Base-by-base conservation (phyloP, 2,888 invertebrate species). In the Theristus sp. region DNA sequence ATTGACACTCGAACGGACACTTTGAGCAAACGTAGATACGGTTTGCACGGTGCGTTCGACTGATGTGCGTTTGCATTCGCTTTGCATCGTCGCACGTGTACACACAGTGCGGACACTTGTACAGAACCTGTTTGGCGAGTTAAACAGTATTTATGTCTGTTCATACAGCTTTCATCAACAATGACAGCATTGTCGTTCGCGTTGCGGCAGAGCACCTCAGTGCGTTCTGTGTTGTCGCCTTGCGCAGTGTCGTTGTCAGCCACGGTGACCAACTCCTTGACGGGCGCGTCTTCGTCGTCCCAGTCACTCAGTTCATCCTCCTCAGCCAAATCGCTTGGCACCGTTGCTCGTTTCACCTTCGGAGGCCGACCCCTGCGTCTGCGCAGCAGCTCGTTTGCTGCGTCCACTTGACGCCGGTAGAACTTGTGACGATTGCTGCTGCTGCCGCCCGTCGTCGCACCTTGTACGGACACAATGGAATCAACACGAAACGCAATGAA, bases 1-100 rank as follows among this genome's bases (percentile, higher is more conserved):
- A 82, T 65, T 80, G 80, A 66, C 81, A 81, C 56, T 80, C 79
- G 72, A 81, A 82, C n/a, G 79, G 77, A 72, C 83, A 83, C 58
- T 82, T 72, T 46, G 80, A 80, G 71, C 83, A 83, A 67, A 80
- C 78, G 66, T 81, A 81, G 2, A 80, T 79, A 1, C 81, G 79
- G 71, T 81, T 80, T 67, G 80, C 77, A 24, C 80, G 77, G 71
- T 82, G 82, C 62, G 78, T 78, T 56, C 77, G 68, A 2, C 81
- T 78, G 58, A 80, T 73, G 70, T 82, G 82, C 28, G 79, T 78
- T 67, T 81, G 80, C 61, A 81, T 70, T 53, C 79, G 68, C 31
- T 78, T 70, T 49, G 79, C 76, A 64, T 22, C 1, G 2, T 13
- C 77, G 29, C 80, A 78, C 55, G 75, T 75, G 64, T 78, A 79